Conservation (phyloP, 2,113 vertebrate species). For the Sakesphorus luctuosus region DNA sequence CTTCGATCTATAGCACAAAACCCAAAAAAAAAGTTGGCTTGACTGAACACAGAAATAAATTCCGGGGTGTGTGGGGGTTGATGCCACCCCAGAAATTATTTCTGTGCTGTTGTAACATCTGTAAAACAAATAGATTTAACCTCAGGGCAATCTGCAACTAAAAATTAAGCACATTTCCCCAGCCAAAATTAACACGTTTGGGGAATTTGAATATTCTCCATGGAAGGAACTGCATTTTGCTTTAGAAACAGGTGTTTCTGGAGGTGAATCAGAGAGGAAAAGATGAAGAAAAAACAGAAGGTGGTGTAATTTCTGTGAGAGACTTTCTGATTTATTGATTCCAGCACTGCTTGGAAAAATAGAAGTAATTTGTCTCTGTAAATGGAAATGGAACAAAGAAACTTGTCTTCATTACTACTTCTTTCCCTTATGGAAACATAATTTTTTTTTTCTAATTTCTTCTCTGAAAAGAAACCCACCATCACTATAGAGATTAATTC, state of each 20-base stretch:
- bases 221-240: not conserved
- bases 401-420: not conserved
- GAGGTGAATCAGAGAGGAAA: not conserved
- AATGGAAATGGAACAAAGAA: not conserved
- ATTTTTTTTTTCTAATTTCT: not conserved
- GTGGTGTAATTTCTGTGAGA: not conserved
- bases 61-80: rapidly evolving
- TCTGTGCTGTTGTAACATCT: not conserved
- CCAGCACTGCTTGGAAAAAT: not conserved
- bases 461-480: not conserved
- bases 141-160: not conserved
- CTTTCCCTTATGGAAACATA: not conserved
- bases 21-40: not conserved
- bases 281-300: not conserved
- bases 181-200: not conserved
- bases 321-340: slow-evolving; percentile 3
- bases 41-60: not conserved
- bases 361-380: not conserved
- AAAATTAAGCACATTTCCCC: not conserved
- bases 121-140: not conserved
- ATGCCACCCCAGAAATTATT: not conserved
- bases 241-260: not conserved
- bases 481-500: not conserved
- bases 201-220: not conserved
- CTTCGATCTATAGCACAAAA: not conserved